Conservation (phyloP, 2,113 vertebrate genomes). For the Engraulis encrasicolus region DNA sequence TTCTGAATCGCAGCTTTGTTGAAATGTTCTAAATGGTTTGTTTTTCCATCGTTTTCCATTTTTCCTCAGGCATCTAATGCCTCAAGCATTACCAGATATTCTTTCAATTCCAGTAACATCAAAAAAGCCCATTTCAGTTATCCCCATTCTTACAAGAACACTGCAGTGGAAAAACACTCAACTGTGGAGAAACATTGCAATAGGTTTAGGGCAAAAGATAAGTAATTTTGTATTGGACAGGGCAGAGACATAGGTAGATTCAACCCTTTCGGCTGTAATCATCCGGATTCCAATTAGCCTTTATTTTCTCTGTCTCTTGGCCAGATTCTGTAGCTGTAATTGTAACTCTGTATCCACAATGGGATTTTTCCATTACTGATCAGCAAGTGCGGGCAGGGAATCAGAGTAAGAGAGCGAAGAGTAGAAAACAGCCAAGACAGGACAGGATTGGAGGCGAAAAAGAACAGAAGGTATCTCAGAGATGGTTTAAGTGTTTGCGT, state of each 20-base stretch:
- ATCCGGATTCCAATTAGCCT: neutral
- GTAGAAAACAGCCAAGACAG: neutral
- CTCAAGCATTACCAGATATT: neutral
- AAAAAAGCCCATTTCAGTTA: neutral
- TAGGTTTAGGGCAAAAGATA: neutral
- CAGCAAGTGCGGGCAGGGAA: neutral
- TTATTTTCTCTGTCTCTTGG: neutral
- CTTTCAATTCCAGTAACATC: neutral
- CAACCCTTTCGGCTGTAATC: neutral
- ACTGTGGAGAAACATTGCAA: neutral
- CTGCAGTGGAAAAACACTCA: too few relatives aligned
- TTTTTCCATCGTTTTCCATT: too few relatives aligned
- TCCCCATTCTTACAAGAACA: neutral
- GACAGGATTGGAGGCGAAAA: constrained; percentile 16
- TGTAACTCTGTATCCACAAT: neutral
- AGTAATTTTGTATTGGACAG: neutral
- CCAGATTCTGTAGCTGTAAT: neutral
- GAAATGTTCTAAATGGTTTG: neutral
- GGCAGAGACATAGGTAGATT: neutral
- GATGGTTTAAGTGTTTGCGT: neutral
- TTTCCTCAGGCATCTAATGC: neutral
- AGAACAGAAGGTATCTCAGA: constrained; percentile 16
- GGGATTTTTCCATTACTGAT: neutral
- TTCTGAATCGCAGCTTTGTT: neutral
- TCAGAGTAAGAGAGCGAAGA: neutral